Conservation (phyloP, 2,888 invertebrate species). For the Luperina nickerlii region DNA sequence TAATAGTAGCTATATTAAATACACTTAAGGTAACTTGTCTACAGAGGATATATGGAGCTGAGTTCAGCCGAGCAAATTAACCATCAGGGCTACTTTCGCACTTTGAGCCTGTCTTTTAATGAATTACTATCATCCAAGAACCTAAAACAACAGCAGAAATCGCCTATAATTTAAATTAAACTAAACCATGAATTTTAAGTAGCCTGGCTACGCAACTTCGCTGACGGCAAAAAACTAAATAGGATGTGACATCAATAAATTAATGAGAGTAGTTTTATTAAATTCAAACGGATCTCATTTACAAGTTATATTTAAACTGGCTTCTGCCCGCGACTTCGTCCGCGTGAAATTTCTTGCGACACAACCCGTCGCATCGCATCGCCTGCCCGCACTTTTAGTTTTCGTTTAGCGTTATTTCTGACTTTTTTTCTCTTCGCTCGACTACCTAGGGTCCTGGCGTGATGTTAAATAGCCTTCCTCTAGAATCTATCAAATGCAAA, state of each 20-base stretch:
- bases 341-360: neutral
- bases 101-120: neutral
- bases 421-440: neutral
- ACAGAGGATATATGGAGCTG: neutral
- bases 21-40: neutral
- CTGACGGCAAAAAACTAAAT: neutral
- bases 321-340: neutral
- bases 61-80: neutral
- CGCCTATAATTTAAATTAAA: conserved; percentile 11
- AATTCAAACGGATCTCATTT: conserved; percentile 35
- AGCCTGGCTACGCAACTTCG: conserved; percentile 10
- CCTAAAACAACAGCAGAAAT: neutral
- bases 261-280: conserved; percentile 1
- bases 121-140: neutral
- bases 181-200: conserved; percentile 28
- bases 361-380: neutral
- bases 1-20: neutral
- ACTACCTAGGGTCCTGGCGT: no score
- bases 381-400: neutral
- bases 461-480: no score
- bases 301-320: neutral
- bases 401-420: neutral
- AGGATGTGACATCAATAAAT: neutral
- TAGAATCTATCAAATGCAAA: no score
- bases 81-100: neutral